Base-by-base conservation (phyloP, 2,797 vertebrate species). In the Cossypha caffra region DNA sequence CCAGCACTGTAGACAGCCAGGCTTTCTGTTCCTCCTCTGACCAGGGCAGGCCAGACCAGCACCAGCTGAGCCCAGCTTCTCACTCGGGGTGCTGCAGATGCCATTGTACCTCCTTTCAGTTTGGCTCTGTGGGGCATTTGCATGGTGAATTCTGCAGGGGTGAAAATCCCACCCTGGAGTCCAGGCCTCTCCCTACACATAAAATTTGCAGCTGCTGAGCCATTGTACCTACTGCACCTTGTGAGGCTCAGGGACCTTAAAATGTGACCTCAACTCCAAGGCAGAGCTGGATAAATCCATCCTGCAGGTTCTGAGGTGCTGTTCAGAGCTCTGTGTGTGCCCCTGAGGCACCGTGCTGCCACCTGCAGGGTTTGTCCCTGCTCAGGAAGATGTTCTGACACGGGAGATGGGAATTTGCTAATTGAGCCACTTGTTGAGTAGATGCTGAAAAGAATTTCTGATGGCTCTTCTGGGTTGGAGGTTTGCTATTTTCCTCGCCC, bases 11-110 rank as follows among this genome's bases (percentile, higher is more conserved):
- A 83, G 86, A 63, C 21, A 82, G 7, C 43, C 77, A 71, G 94
- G 84, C 54, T 93, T 82, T 93, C 68, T 96, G 90, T 79, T 88
- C 91, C 91, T 94, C 63, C 89, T 90, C 31, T 88, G 91, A 55
- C 42, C 81, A 48, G 93, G 89, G 89, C 96, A 90, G 87, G 76
- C 89, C 89, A 96, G 78, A 55, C 76, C 84, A 92, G 16, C 85
- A 76, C 31, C 83, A 84, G 68, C 13, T 64, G 88, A 69, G 88
- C 91, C 43, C 47, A 81, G 68, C 90, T 85, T 90, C 86, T 91
- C 85, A 26, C 85, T 77, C 5, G 1, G 69, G 89, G 43, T 80
- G 43, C 62, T 59, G n/a, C 35, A 59, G 40, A 16, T 73, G 73
- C 87, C 59, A 76, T n/a, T n/a, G n/a, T 71, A 17, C 13, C 11